Base-by-base conservation (phyloP, 1,140 invertebrate species). In the Anadara kagoshimensis region DNA sequence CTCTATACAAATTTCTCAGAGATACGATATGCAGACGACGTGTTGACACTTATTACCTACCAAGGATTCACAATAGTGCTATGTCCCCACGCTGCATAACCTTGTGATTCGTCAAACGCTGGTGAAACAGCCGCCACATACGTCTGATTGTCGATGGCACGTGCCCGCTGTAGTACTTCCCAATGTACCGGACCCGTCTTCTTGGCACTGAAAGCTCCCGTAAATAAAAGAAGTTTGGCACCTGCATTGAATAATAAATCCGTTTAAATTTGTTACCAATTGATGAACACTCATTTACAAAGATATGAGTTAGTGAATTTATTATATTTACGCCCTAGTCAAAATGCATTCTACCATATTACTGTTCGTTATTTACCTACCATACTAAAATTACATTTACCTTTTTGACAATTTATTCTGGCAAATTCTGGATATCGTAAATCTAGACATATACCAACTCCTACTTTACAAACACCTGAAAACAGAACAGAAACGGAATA, bases 141-240 rank as follows among this genome's bases (percentile, higher is more conserved):
- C 12, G 49, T 44, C 16, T 64, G 62, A 24, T 64, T 64, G 18
- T 64, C 62, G 4, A 64, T 64, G 7, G 62, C 62, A 64, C 62
- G 62, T 64, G 62, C 62, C 7, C 62, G 45, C 5, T 22, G 20
- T 14, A 64, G 26, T 4, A 64, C 62, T 26, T 64, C 62, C 62
- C 62, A 64, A 16, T 64, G 62, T 8, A 22, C 62, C 5, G 62
- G 62, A 0, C 62, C 62, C 1, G 62, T 64, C n/a, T 12, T 64
- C 2, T 24, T 24, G 20, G 44, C 20, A 5, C 26, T 64, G 14
- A 64, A 64, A 0, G 62, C 62, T 24, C 62, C 44, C 20, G 51
- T 43, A 18, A 29, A 64, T 7, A 64, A 18, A 20, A 47, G 62
- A n/a, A 64, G 47, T 16, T n/a, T 24, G 51, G 44, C 47, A 5